Evolutionary conservation across 2,797 vertebrate species (phyloP).

Genomic region (Parotocinclus haroldoi): DNA sequence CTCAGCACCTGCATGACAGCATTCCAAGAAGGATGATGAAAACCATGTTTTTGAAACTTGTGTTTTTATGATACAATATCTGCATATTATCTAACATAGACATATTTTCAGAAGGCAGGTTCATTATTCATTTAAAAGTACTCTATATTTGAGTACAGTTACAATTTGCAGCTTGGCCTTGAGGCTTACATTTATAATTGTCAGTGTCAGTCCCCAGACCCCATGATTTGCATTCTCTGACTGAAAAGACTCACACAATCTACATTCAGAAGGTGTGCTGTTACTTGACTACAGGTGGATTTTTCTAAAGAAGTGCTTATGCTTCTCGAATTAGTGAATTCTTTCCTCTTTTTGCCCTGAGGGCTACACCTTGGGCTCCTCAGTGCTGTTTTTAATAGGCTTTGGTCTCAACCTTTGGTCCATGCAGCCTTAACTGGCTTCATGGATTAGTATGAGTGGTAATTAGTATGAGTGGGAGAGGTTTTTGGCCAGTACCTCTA

Average conservation of each 20-base stretch:
- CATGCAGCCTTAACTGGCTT: constrained; percentile 27
- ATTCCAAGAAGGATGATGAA: too few species aligned
- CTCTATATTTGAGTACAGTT: too few species aligned
- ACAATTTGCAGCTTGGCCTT: too few species aligned
- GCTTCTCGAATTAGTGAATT: not conserved
- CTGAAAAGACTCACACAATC: not conserved
- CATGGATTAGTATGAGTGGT: too few species aligned
- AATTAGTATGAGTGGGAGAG: not conserved
- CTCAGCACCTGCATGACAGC: too few species aligned
- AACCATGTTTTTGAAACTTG: too few species aligned
- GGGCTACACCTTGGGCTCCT: constrained; percentile 1
- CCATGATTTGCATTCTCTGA: not conserved
- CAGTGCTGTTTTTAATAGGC: constrained; percentile 33
- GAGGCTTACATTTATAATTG: too few species aligned
- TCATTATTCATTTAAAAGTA: too few species aligned
- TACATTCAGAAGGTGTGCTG: not conserved
- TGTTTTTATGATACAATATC: too few species aligned
- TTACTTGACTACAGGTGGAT: not conserved
- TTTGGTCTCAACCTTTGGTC: constrained; percentile 10
- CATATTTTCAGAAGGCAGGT: too few species aligned
- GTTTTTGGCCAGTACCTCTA: constrained; percentile 5
- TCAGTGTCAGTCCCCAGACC: too few species aligned
- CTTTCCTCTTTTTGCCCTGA: constrained; percentile 1
- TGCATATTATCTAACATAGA: too few species aligned
- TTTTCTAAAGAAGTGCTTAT: not conserved